A percentile compares a stretch with the other conserved stretches of the same genome.
These are phyloP conservation scores for Aporophyla lueneburgensis DNA, from an alignment of 2,888 invertebrate species.

Conservation along the genomic window DNA sequence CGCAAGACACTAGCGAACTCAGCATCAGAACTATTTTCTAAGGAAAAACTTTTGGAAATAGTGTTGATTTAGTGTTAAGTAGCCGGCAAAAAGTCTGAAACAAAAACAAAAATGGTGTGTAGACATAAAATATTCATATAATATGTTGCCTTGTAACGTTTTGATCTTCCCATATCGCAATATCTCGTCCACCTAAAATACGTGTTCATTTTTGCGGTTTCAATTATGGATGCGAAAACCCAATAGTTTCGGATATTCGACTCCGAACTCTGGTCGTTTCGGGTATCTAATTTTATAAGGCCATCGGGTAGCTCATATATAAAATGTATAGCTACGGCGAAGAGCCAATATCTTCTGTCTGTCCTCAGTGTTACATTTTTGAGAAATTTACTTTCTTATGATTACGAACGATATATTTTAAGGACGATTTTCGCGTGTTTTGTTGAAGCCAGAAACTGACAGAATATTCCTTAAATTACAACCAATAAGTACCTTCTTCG, in stretches of 20 bases:
- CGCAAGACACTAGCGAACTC: background rate
- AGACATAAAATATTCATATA: background rate
- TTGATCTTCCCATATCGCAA: background rate
- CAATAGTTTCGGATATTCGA: conserved; percentile 50
- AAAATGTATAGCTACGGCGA: background rate
- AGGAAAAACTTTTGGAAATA: too few species aligned
- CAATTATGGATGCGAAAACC: conserved; percentile 43
- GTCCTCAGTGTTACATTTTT: too few species aligned
- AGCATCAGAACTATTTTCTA: background rate
- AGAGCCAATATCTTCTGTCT: too few species aligned
- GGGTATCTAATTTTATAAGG: conserved; percentile 32
- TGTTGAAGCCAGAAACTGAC: too few species aligned
- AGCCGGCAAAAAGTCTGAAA: background rate
- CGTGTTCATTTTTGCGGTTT: conserved; percentile 54
- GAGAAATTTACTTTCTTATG: too few species aligned
- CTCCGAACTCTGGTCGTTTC: conserved; percentile 11
- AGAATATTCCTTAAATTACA: too few species aligned
- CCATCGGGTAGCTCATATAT: background rate
- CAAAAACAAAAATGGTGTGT: background rate
- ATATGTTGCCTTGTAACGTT: background rate
- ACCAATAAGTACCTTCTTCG: too few species aligned
- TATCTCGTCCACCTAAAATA: conserved; percentile 39
- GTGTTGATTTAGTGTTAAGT: background rate
- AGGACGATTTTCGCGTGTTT: too few species aligned
- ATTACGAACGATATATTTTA: too few species aligned